These are phyloP conservation scores for Megaceryle alcyon DNA, from an alignment of 2,797 vertebrate species.

Conservation along the genomic window DNA sequence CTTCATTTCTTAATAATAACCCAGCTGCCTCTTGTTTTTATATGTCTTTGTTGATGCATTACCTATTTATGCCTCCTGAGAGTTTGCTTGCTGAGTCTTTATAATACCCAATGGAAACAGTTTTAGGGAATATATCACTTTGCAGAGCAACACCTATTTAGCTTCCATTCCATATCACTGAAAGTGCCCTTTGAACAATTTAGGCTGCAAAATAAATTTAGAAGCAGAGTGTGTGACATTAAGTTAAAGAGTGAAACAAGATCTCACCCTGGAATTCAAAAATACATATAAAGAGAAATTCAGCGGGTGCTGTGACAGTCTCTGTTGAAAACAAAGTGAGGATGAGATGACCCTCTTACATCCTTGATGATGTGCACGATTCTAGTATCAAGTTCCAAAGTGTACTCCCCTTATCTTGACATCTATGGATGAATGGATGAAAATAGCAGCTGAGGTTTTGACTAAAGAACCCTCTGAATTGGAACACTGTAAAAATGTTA, in stretches of 20 bases:
- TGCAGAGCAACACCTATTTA: conserved; percentile 33
- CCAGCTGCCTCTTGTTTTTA: conserved; percentile 20
- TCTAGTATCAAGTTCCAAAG: conserved; percentile 7
- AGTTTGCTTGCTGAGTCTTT: conserved; percentile 39
- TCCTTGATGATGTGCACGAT: conserved; percentile 1
- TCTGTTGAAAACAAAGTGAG: conserved; percentile 5
- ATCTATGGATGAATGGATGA: neutral
- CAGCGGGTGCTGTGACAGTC: neutral
- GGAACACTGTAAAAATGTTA: neutral
- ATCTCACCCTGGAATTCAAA: neutral
- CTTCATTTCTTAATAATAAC: conserved; percentile 49
- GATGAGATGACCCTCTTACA: neutral
- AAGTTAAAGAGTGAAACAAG: conserved; percentile 33
- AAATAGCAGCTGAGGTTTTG: conserved; percentile 31
- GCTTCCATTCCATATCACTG: neutral
- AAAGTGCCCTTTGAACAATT: conserved; percentile 34
- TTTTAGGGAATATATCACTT: conserved; percentile 39
- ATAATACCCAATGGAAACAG: neutral
- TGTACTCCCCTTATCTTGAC: neutral
- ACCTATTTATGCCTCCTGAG: conserved; percentile 44
- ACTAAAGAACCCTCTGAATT: neutral
- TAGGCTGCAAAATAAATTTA: conserved; percentile 27
- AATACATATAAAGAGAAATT: neutral
- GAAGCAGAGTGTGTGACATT: neutral
- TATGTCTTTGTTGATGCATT: conserved; percentile 41